A percentile compares a stretch with the other conserved stretches of the same genome.
These are phyloP conservation scores for Lepilemur septentrionalis DNA, from an alignment of 2,797 vertebrate species.

Conservation along the genomic window DNA sequence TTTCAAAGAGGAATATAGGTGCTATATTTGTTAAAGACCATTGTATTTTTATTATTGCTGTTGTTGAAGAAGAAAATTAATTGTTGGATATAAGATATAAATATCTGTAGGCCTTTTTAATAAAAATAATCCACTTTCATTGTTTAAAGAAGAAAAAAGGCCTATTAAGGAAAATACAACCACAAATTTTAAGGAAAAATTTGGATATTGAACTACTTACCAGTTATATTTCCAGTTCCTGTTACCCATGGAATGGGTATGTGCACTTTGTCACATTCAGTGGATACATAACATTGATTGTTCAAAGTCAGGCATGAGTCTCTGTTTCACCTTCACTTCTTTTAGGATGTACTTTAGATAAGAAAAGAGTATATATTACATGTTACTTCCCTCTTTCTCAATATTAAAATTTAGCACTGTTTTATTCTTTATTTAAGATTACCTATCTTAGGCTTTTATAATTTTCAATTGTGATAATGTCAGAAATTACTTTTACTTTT, in stretches of 20 bases:
- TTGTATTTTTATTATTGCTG: background rate
- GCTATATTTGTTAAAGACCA: background rate
- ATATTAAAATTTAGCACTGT: constrained; percentile 59
- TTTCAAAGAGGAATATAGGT: background rate
- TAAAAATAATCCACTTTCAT: background rate
- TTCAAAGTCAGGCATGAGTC: background rate
- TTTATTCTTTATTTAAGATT: constrained; percentile 65
- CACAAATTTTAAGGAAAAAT: background rate
- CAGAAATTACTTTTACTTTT: constrained; percentile 31
- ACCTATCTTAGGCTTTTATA: constrained; percentile 15
- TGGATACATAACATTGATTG: background rate
- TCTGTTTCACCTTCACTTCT: background rate
- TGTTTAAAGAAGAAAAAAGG: background rate
- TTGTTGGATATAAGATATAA: background rate
- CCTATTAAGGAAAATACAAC: background rate
- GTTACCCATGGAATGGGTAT: background rate
- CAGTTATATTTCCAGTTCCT: background rate
- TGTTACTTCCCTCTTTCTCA: background rate
- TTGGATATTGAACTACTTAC: background rate
- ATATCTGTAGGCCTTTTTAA: background rate
- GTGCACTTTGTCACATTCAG: background rate
- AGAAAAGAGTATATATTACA: background rate
- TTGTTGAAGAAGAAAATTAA: background rate
- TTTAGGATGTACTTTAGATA: background rate
- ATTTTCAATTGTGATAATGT: constrained; percentile 61